Base-by-base conservation (phyloP, 2,888 invertebrate species). In the Cheilosia pagana region DNA sequence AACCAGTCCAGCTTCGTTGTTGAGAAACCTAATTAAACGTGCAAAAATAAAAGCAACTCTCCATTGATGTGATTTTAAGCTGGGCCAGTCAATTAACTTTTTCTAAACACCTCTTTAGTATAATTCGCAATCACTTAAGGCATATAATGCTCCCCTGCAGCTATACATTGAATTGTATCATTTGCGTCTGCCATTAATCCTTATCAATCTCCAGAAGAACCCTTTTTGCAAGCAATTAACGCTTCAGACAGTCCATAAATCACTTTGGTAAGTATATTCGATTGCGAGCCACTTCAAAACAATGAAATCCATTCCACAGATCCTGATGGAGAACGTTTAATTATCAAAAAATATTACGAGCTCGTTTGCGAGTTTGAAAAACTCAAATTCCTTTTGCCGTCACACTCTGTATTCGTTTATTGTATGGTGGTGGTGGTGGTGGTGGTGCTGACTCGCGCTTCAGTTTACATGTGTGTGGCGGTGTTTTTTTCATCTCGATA, bases 261-360 rank as follows among this genome's bases (percentile, higher is more conserved):
- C 83, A 78, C 63, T 70, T 41, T 5, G 31, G 35, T 63, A 76
- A 62, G 62, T 74, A 57, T 60, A 68, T 57, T 74, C 72, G 62
- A 77, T 68, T 75, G 31, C 45, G 50, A 7, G 8, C 28, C 28
- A 28, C 8, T 28, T 1, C 16, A 62, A 72, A 50, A 68, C 72
- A 70, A 79, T 78, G 62, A 23, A 48, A 50, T 25, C 65, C 65
- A 65, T 55, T 65, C 52, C 45, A 63, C 50, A 25, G 52, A 74
- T 78, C 74, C 78, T 74, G n/a, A n/a, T n/a, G 71, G 28, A 19
- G 65, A 48, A 62, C 71, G 67, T 82, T 79, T 75, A 75, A 81
- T 85, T 81, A 85, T 76, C 81, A 71, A 71, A 85, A 85, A 85
- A 79, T 85, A 57, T 50, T 71, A 71, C 55, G 55, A 76, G 48